Evolutionary conservation across 2,113 vertebrate species (phyloP).

Genomic region (Turdus rufiventris): DNA sequence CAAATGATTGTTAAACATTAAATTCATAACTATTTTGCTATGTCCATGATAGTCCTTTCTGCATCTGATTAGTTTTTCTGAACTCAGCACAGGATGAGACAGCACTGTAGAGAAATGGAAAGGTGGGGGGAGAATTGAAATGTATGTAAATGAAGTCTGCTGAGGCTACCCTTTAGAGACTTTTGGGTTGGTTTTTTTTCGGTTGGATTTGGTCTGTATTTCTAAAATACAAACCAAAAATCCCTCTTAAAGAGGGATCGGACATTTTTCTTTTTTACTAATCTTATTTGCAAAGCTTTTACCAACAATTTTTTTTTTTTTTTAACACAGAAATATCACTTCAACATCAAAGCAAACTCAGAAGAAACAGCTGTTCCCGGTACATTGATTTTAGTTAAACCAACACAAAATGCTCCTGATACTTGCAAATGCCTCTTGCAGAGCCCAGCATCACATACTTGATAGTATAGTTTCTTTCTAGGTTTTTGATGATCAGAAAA

Average conservation of each 20-base stretch:
- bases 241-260: background rate
- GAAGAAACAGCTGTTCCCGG: background rate
- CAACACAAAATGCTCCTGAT: background rate
- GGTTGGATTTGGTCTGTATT: background rate
- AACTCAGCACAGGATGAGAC: background rate
- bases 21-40: background rate
- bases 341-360: background rate
- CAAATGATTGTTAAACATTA: background rate
- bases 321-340: background rate
- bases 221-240: background rate
- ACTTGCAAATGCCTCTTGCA: background rate
- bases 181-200: background rate
- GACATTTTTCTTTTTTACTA: background rate
- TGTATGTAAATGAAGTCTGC: background rate
- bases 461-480: background rate
- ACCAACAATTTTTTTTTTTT: background rate
- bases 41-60: background rate
- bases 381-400: background rate
- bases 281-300: background rate
- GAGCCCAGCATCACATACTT: background rate
- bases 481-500: background rate
- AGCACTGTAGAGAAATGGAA: background rate
- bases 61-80: background rate
- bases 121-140: background rate
- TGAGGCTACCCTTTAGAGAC: background rate